Evolutionary conservation across 2,797 vertebrate genomes (phyloP), one percentile per base, ranked within the genome.

Genomic region (Cossypha polioptera): DNA sequence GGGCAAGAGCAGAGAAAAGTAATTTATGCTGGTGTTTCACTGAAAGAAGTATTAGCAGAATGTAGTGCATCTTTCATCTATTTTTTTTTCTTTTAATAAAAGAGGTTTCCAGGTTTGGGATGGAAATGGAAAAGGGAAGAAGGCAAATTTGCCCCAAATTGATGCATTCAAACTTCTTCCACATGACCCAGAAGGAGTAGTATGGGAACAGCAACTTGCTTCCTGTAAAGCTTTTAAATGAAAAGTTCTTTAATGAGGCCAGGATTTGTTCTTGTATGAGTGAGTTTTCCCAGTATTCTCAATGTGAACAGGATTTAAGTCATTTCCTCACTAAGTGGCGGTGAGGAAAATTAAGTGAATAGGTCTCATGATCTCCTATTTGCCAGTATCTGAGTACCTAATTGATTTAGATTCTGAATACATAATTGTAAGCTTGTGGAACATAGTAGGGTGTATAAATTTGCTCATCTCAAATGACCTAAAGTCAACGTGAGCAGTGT

Each of bases 271-370:
- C 57, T 82, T 4, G 1, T 62, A 29, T 16, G 48, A 76, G 59
- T 9, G 53, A 87, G 29, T 86, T 90, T 80, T 80, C 50, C 68
- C n/a, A 58, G 65, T 68, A 67, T 29, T 90, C 83, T 80, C 35
- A 94, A 86, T 71, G 75, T 36, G 67, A 77, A 71, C 53, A 86
- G 75, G 89, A 94, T 94, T 96, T 92, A 81, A 87, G 57, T 89
- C n/a, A 94, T 90, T 94, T 92, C 87, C 91, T 94, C 6, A 1
- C 35, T 82, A 92, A 95, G 83, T 48, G 65, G 33, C 67, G 57
- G 24, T 88, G 71, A 87, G 67, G 48, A 85, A 92, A 94, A 94
- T 83, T 40, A 85, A 88, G 53, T 63, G 18, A 91, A 61, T 88
- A 77, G 61, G 45, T 84, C 58, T 90, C 57, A 80, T 83, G 80